These are phyloP conservation scores for Chloroceryle amazona DNA, from an alignment of 2,797 vertebrate species.

Conservation along the genomic window DNA sequence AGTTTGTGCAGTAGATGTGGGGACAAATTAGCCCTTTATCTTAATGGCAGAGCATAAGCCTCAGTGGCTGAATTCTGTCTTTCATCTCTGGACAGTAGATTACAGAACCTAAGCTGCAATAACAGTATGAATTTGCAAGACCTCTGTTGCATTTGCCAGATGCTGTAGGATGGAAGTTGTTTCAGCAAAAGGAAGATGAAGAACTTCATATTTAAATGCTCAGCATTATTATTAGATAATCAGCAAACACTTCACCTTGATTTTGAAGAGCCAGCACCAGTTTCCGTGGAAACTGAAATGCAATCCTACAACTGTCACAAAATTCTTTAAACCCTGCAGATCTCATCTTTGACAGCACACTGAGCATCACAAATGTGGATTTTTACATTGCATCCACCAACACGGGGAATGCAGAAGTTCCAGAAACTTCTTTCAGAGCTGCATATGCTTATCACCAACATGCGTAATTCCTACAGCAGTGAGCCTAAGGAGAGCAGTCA, in stretches of 20 bases:
- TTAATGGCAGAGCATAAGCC: not conserved
- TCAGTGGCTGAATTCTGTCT: not conserved
- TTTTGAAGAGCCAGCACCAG: slow-evolving; percentile 12
- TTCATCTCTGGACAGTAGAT: not conserved
- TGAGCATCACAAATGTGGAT: not conserved
- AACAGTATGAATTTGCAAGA: not conserved
- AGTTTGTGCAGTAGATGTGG: not conserved
- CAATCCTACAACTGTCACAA: not conserved
- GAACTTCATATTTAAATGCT: not conserved
- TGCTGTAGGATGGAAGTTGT: not conserved
- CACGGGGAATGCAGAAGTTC: not conserved
- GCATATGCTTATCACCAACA: fast-evolving
- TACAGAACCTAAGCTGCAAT: not conserved
- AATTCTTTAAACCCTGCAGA: not conserved
- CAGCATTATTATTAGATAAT: slow-evolving; percentile 19
- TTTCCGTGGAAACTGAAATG: slow-evolving; percentile 49
- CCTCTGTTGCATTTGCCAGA: fast-evolving
- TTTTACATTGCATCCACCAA: not conserved
- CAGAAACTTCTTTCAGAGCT: not conserved
- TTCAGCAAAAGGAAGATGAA: not conserved
- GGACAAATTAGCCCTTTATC: not conserved
- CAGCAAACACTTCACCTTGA: slow-evolving; percentile 52
- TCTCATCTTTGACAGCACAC: slow-evolving; percentile 6
- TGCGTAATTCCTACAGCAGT: fast-evolving
- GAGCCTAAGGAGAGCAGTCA: fast-evolving